Base-by-base conservation (phyloP, 2,113 vertebrate species). In the Ceyx cyanopectus region DNA sequence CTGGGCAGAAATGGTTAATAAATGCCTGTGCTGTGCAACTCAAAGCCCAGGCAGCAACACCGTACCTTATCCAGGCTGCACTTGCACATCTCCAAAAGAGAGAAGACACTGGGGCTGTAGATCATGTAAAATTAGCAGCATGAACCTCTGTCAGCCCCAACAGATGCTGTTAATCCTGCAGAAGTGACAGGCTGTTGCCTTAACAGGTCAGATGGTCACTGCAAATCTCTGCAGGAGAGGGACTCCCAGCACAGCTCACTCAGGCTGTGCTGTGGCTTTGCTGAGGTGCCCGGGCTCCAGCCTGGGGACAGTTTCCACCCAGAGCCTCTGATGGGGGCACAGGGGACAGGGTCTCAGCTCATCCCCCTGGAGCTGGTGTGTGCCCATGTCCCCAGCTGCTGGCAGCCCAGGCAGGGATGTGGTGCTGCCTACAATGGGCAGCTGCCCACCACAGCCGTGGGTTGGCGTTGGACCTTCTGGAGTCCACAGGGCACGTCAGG, bases 201-300 rank as follows among this genome's bases (percentile, higher is more conserved):
- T 91, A 96, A 34, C 67, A n/a, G 95, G 92, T 97, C 93, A 90
- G 87, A 81, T 7, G 86, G 84, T 62, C 43, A 73, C 95, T 61
- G 94, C 91, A 95, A 96, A 95, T 93, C 93, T 88, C 90, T 9
- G 60, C 81, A 19, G 90, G 85, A 92, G 65, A 63, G 45, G 48
- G 40, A 34, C 45, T 89, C 66, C 83, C 87, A 69, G 78, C 23
- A 19, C 3, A 7, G 87, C 81, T 54, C 34, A 46, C 17, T 14
- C 45, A 46, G 45, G 45, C 45, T 46, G 45, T 46, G 45, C 6
- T 23, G 48, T 4, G 5, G 32, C 14, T 5, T 48, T 41, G 72
- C 29, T 1, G 30, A 12, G 73, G 7, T 20, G 12, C 67, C 5
- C 11, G 0, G 11, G 60, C 12, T 30, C 24, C 1, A 14, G 34